Conservation (phyloP, 2,113 vertebrate genomes). For the Thymallus thymallus region DNA sequence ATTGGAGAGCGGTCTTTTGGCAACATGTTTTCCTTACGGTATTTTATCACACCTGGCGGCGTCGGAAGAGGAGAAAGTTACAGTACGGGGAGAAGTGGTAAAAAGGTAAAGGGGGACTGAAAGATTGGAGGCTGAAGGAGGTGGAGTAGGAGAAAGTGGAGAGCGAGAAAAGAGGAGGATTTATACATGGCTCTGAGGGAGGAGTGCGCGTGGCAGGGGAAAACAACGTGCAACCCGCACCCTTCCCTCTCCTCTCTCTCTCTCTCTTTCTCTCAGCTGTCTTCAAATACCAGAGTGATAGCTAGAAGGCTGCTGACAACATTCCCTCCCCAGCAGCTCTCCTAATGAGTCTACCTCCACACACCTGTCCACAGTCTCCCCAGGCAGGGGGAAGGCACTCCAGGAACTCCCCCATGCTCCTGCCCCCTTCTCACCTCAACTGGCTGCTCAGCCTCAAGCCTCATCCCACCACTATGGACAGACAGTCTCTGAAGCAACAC, state of each 20-base stretch:
- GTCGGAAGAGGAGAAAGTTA: conserved; percentile 9
- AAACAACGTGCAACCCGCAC: conserved; percentile 43
- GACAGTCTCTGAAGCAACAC: background rate
- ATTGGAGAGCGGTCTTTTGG: background rate
- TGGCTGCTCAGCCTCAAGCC: conserved; percentile 10
- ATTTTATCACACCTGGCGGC: background rate
- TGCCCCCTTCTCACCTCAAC: conserved; percentile 3
- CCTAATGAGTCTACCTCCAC: conserved; percentile 20
- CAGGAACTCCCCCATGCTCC: conserved; percentile 13
- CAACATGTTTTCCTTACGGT: background rate
- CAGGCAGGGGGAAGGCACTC: conserved; percentile 26
- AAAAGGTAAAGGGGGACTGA: conserved; percentile 21
- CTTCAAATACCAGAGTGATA: conserved; percentile 55
- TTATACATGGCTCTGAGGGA: conserved; percentile 27
- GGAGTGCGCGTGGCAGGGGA: conserved; percentile 1
- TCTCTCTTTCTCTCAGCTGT: background rate
- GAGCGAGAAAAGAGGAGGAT: conserved; percentile 12
- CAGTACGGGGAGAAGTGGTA: background rate
- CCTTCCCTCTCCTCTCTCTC: conserved; percentile 26
- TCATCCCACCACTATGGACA: background rate
- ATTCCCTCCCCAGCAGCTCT: conserved; percentile 16
- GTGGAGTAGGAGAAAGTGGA: conserved; percentile 10
- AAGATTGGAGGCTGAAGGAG: background rate
- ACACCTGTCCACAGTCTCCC: conserved; percentile 57
- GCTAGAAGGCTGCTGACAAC: conserved; percentile 40